phyloP scores from a whole-genome alignment of 2,113 vertebrate species.

The Paratilapia polleni region DNA sequence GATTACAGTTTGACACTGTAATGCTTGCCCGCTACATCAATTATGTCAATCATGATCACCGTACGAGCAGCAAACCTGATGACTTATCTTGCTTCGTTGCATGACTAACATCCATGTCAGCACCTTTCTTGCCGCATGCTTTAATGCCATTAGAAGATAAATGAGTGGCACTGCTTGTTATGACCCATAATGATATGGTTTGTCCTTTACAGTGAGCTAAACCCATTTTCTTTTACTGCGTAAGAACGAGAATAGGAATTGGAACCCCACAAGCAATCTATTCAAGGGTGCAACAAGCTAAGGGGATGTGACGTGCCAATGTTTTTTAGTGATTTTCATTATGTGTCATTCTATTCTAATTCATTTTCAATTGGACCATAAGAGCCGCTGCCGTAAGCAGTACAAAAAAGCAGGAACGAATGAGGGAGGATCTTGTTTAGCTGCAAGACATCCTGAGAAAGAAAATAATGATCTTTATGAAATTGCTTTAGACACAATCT shows the following conservation, averaged over 20 bases:
- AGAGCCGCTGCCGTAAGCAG: slow-evolving; percentile 66
- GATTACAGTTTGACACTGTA: slow-evolving; percentile 49
- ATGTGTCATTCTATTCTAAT: slow-evolving; percentile 82
- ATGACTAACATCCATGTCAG: slow-evolving; percentile 71
- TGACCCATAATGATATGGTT: slow-evolving; percentile 68
- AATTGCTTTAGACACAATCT: slow-evolving; percentile 80
- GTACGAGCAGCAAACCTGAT: slow-evolving; percentile 36
- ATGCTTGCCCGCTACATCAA: slow-evolving; percentile 47
- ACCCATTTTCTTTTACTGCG: slow-evolving; percentile 66
- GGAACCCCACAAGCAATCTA: slow-evolving; percentile 81
- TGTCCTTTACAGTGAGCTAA: slow-evolving; percentile 72
- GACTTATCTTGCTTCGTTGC: slow-evolving; percentile 54
- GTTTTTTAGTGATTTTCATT: slow-evolving; percentile 83
- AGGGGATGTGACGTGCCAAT: slow-evolving; percentile 80
- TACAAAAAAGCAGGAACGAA: slow-evolving; percentile 56
- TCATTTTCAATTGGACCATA: slow-evolving; percentile 82
- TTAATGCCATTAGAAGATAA: slow-evolving; percentile 78
- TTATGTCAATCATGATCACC: slow-evolving; percentile 56
- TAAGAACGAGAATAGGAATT: slow-evolving; percentile 69
- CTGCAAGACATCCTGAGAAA: slow-evolving; percentile 64
- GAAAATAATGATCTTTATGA: slow-evolving; percentile 80
- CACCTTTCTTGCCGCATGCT: slow-evolving; percentile 53
- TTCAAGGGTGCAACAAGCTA: slow-evolving; percentile 77
- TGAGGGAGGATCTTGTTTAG: slow-evolving; percentile 74
- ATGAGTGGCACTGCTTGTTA: slow-evolving; percentile 75